A percentile compares a stretch with the other conserved stretches of the same genome.
phyloP scores from a whole-genome alignment of 2,797 vertebrate genomes.

The Macrochelys suwanniensis region DNA sequence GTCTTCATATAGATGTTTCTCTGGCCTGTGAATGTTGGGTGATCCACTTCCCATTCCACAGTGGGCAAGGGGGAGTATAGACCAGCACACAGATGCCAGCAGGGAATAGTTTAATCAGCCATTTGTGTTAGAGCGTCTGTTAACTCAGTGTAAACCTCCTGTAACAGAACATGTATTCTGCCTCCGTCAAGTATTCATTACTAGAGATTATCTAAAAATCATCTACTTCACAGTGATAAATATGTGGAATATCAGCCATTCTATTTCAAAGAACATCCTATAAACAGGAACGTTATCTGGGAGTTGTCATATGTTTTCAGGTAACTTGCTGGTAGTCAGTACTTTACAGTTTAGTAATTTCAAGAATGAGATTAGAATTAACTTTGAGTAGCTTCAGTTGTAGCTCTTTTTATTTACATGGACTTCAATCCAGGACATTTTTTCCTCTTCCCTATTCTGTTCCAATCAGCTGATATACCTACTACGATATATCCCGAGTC shows the following conservation, averaged over 20 bases:
- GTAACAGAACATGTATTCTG: neutral
- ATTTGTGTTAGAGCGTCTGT: fast-evolving
- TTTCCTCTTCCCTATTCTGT: neutral
- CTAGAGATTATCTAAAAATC: neutral
- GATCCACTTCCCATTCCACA: fast-evolving
- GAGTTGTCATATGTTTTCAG: slow-evolving; percentile 1
- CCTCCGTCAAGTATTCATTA: neutral
- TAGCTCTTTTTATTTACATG: slow-evolving; percentile 37
- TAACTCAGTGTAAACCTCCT: neutral
- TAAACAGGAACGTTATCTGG: slow-evolving; percentile 17
- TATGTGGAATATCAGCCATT: neutral
- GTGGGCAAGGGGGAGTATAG: neutral
- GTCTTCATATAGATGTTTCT: fast-evolving
- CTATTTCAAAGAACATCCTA: neutral
- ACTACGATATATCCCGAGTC: neutral
- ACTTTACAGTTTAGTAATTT: slow-evolving; percentile 50
- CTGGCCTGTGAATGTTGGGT: neutral
- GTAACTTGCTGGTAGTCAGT: slow-evolving; percentile 33
- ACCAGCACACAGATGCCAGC: fast-evolving
- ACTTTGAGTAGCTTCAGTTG: slow-evolving; percentile 33
- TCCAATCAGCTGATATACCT: neutral
- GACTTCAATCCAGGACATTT: slow-evolving; percentile 46
- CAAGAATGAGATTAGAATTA: slow-evolving; percentile 46
- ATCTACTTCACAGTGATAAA: neutral
- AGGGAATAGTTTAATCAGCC: fast-evolving